Conservation (phyloP, 2,113 vertebrate species). For the Ageneiosus marmoratus region DNA sequence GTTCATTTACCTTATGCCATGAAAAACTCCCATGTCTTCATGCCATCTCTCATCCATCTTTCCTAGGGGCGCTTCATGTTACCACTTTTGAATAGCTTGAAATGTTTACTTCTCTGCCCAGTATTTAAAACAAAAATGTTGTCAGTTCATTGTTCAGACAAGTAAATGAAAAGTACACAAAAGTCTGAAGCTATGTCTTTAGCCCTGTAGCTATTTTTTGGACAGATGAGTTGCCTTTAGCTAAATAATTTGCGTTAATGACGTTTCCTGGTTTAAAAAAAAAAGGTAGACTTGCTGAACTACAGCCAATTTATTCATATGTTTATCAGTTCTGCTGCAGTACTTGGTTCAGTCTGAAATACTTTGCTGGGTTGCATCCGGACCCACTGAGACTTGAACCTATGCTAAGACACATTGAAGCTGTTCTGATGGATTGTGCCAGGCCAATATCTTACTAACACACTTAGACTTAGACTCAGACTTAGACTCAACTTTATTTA, state of each 20-base stretch:
- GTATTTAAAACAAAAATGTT: neutral
- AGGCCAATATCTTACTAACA: too few species aligned
- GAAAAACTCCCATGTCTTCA: neutral
- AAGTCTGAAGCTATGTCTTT: neutral
- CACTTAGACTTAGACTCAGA: too few species aligned
- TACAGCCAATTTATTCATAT: neutral
- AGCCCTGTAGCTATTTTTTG: neutral
- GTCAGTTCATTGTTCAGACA: neutral
- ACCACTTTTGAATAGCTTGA: neutral
- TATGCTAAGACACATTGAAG: too few species aligned
- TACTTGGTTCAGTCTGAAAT: neutral
- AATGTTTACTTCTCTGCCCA: neutral
- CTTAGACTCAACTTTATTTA: too few species aligned
- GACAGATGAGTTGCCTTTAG: neutral
- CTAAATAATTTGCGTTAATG: neutral
- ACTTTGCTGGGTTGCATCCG: neutral
- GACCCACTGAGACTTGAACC: too few species aligned
- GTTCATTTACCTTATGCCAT: neutral
- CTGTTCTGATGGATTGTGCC: too few species aligned
- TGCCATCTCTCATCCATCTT: neutral
- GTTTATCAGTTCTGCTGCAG: neutral
- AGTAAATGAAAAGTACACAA: neutral
- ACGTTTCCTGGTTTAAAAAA: too few species aligned
- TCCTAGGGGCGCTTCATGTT: neutral
- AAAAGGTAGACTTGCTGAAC: neutral